Percentiles rank a stretch among this genome's conserved stretches.
phyloP scores from a whole-genome alignment of 2,888 invertebrate genomes.

The Buathra laborator region DNA sequence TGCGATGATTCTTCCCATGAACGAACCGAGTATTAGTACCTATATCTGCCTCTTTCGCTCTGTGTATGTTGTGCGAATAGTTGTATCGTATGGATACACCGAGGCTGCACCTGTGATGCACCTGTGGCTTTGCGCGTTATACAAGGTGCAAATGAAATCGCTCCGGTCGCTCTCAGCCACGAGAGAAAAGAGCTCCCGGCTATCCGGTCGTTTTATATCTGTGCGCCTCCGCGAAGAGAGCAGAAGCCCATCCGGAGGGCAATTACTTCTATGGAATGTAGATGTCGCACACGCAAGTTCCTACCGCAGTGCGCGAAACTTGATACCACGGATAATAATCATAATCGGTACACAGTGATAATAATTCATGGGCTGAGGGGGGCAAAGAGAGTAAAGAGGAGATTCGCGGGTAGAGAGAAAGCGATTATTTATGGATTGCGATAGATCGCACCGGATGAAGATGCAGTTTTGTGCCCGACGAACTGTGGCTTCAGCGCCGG shows the following conservation, averaged over 20 bases:
- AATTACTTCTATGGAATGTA: constrained; percentile 64
- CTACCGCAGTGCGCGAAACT: not conserved
- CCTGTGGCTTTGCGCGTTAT: constrained; percentile 52
- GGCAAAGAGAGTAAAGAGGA: not conserved
- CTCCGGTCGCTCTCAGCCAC: constrained; percentile 27
- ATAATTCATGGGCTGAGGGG: constrained; percentile 14
- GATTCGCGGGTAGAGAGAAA: not conserved
- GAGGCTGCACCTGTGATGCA: constrained; percentile 63
- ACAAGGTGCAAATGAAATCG: constrained; percentile 66
- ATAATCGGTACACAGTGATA: constrained; percentile 3
- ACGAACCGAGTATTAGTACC: not conserved
- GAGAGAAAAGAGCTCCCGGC: constrained; percentile 40
- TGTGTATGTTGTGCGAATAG: constrained; percentile 4
- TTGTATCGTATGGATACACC: constrained; percentile 44
- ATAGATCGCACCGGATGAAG: not conserved
- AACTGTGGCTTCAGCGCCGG: constrained; percentile 46
- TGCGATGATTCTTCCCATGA: constrained; percentile 24
- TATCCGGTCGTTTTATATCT: constrained; percentile 38
- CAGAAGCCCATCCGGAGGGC: constrained; percentile 55
- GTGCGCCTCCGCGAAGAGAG: constrained; percentile 17
- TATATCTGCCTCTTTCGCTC: constrained; percentile 35
- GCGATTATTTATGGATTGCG: not conserved
- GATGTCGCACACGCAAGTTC: constrained; percentile 62
- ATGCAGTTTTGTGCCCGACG: constrained; percentile 35
- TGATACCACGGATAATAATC: constrained; percentile 15